Evolutionary conservation across 2,113 vertebrate genomes (phyloP), one percentile per base, ranked within the genome.

Genomic region (Willisornis vidua): DNA sequence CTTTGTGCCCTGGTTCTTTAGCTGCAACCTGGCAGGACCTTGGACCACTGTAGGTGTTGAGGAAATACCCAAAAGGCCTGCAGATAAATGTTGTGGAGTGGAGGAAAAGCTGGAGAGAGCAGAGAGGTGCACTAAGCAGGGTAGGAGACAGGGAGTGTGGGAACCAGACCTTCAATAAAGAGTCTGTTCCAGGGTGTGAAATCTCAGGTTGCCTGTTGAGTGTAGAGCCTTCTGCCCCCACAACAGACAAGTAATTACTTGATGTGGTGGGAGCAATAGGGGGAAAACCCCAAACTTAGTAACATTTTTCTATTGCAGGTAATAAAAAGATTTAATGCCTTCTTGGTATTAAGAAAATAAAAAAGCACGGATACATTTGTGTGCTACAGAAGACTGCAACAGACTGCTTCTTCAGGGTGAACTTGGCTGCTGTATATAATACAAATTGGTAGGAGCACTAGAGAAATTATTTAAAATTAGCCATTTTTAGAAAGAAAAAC

Each of bases 321-420:
- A 92, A 95, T 59, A 94, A 87, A 74, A 96, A 79, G 66, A 85
- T 58, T 19, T 96, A 91, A 92, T 19, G 5, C 87, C 14, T 8
- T 92, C 35, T 26, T 49, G 43, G 5, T n/a, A 16, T 39, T 26
- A 85, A 66, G 59, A 49, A 45, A 55, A 78, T 20, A 20, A 51
- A 25, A 20, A 52, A 10, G 67, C 1, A 0, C 24, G 19, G 14
- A 12, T 46, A 7, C 45, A 29, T 7, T 18, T 0, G 1, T 3
- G 4, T 92, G 16, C 28, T 61, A 4, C n/a, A 6, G 73, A n/a
- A 81, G 70, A 68, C 20, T 61, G 84, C 58, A 57, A 74, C 25
- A 48, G 77, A 46, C 45, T 67, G 24, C 48, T 63, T 15, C 43
- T 46, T 62, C 57, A 54, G 68, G 33, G 16, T 88, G 82, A 63